Conservation (phyloP, 2,888 invertebrate species). For the Zelleria hepariella region DNA sequence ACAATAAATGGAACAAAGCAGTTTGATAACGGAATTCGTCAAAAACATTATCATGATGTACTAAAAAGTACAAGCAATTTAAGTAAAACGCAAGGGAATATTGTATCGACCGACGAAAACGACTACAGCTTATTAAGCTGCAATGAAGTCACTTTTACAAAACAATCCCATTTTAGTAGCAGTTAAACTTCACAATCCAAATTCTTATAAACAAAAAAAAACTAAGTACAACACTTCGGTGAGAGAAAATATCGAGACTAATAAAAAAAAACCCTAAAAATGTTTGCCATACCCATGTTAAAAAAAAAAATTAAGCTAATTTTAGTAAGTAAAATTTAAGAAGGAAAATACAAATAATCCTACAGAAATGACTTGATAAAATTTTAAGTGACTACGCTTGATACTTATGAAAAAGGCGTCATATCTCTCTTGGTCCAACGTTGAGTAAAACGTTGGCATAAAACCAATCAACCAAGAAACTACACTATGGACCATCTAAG, state of each 20-base stretch:
- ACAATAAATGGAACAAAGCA: constrained; percentile 5
- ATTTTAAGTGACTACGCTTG: neutral
- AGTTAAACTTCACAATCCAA: constrained; percentile 17
- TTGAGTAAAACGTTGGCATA: neutral
- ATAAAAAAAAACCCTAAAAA: constrained; percentile 19
- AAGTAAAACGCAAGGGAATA: neutral
- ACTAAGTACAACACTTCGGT: constrained; percentile 28
- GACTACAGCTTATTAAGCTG: neutral
- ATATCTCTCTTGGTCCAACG: neutral
- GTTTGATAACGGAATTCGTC: constrained; percentile 26
- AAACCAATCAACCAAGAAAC: neutral
- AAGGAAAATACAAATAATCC: constrained; percentile 1
- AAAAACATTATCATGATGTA: constrained; percentile 19
- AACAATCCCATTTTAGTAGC: neutral
- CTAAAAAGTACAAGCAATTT: constrained; percentile 1
- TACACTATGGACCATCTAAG: neutral
- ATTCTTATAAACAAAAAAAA: constrained; percentile 27
- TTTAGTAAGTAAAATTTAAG: constrained; percentile 13
- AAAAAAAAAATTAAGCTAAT: constrained; percentile 9
- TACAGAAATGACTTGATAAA: neutral
- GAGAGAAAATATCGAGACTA: constrained; percentile 15
- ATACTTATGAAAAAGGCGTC: neutral
- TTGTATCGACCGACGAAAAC: neutral
- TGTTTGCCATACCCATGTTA: constrained; percentile 20
- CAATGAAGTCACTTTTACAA: neutral